Evolutionary conservation across 2,113 vertebrate species (phyloP).

Genomic region (Nipponia nippon): DNA sequence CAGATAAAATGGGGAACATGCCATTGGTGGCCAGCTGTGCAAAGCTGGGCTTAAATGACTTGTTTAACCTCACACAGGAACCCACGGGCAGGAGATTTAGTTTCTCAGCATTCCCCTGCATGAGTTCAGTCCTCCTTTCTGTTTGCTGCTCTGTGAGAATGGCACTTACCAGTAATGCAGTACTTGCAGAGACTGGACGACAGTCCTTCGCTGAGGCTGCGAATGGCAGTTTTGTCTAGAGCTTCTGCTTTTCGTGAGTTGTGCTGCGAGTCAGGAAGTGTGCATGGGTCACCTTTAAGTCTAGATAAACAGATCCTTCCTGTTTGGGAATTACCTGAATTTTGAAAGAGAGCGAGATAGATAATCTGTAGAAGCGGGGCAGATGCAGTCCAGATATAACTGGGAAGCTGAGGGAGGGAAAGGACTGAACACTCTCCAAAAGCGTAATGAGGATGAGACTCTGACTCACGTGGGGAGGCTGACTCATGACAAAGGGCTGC

Average conservation of each 20-base stretch:
- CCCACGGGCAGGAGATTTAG: neutral
- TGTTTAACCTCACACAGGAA: neutral
- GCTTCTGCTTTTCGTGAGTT: neutral
- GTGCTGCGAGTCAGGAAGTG: neutral
- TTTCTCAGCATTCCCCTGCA: neutral
- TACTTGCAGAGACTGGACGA: neutral
- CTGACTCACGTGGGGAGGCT: neutral
- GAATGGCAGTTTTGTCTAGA: neutral
- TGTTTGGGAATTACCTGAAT: neutral
- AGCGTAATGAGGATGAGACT: neutral
- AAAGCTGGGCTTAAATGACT: neutral
- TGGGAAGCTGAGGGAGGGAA: neutral
- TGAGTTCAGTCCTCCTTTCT: neutral
- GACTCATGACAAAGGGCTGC: neutral
- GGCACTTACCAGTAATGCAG: neutral
- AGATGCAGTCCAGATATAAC: neutral
- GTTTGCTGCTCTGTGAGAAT: neutral
- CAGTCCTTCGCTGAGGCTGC: neutral
- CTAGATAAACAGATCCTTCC: neutral
- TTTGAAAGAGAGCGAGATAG: neutral
- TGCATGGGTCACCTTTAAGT: neutral
- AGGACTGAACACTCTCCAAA: neutral
- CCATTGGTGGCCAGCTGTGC: neutral
- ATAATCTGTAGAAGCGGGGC: neutral
- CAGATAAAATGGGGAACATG: neutral